These are phyloP conservation scores for Stratiolaelaps scimitus DNA, from an alignment of 1,140 invertebrate genomes.

Conservation along the genomic window DNA sequence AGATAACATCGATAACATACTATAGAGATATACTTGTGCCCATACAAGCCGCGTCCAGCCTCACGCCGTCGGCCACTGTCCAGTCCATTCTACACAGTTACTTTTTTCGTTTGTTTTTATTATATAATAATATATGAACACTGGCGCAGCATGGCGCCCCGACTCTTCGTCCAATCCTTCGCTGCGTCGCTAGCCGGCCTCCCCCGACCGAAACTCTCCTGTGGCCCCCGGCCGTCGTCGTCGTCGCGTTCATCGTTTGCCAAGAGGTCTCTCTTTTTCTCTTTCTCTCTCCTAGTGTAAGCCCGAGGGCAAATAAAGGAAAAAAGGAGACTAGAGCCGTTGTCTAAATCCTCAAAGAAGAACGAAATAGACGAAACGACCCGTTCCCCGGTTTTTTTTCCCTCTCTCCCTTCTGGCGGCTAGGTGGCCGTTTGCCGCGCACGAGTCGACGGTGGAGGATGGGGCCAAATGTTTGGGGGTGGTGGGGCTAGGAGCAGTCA, in stretches of 20 bases:
- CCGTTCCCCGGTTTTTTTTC: neutral
- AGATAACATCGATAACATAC: too few species aligned
- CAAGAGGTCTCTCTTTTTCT: neutral
- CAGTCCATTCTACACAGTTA: too few species aligned
- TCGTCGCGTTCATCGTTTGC: neutral
- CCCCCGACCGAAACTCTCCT: neutral
- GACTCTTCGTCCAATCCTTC: neutral
- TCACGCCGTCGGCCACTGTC: too few species aligned
- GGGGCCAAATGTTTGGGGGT: neutral
- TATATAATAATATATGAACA: neutral
- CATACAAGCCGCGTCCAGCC: too few species aligned
- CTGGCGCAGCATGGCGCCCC: neutral
- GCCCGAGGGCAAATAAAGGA: slow-evolving; percentile 29
- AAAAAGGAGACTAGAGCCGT: neutral
- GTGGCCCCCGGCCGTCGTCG: neutral
- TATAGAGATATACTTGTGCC: too few species aligned
- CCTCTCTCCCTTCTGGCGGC: neutral
- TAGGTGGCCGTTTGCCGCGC: neutral
- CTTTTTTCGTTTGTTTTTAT: too few species aligned
- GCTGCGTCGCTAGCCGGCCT: neutral
- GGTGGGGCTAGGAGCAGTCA: neutral
- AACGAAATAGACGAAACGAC: slow-evolving; percentile 15
- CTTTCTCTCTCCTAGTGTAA: slow-evolving; percentile 5
- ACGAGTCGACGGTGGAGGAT: too few species aligned
- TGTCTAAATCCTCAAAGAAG: slow-evolving; percentile 28